phyloP scores from a whole-genome alignment of 2,888 invertebrate species.

The Ophioninae sp. region DNA sequence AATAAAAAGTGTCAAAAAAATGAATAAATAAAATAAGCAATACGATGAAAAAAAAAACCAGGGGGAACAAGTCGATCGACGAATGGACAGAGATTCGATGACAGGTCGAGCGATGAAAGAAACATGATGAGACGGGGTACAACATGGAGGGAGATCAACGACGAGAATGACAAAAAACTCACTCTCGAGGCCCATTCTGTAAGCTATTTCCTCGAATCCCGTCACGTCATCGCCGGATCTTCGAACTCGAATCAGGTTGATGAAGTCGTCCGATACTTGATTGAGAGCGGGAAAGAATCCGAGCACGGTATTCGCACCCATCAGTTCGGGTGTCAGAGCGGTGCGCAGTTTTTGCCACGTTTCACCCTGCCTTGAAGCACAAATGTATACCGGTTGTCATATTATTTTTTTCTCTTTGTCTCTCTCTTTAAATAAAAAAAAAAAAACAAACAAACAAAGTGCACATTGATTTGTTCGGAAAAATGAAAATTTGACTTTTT shows the following conservation, averaged over 20 bases:
- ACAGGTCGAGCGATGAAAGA: background rate
- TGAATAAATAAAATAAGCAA: background rate
- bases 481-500: too few relatives aligned
- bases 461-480: too few relatives aligned
- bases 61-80: background rate
- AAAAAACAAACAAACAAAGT: too few relatives aligned
- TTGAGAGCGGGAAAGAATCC: conserved; percentile 89
- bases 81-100: background rate
- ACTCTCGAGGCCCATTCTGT: conserved; percentile 91
- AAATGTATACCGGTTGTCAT: conserved; percentile 49
- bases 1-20: too few relatives aligned
- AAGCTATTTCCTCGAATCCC: conserved; percentile 88
- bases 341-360: conserved; percentile 89
- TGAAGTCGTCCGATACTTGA: conserved; percentile 89
- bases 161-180: conserved; percentile 74
- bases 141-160: conserved; percentile 19
- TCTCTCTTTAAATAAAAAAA: background rate
- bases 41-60: background rate
- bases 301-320: conserved; percentile 88
- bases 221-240: conserved; percentile 78
- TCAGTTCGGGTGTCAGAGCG: conserved; percentile 88
- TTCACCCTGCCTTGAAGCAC: conserved; percentile 86
- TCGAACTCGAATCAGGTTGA: conserved; percentile 84
- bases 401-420: background rate
- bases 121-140: conserved; percentile 5